Evolutionary conservation across 2,888 invertebrate species (phyloP).

Genomic region (Drosophila mimica): DNA sequence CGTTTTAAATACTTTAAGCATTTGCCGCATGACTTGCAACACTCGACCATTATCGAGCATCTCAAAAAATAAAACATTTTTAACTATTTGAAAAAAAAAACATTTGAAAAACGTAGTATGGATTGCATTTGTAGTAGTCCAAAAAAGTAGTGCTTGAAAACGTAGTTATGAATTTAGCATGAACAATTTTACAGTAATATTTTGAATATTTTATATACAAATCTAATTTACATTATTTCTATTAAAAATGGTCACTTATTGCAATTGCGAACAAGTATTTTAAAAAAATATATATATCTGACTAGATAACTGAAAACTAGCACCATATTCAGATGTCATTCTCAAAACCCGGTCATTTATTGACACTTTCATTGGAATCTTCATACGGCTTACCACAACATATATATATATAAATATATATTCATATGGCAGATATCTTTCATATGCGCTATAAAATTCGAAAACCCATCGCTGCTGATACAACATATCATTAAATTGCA

Average conservation of each 20-base stretch:
- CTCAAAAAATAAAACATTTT: slow-evolving; percentile 19
- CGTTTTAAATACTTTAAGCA: slow-evolving; percentile 59
- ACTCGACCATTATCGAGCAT: slow-evolving; percentile 33
- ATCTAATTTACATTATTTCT: background rate
- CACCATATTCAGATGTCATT: background rate
- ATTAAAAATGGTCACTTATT: slow-evolving; percentile 3
- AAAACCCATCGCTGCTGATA: slow-evolving; percentile 32
- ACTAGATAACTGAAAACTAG: background rate
- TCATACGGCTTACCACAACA: slow-evolving; percentile 25
- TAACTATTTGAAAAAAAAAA: background rate
- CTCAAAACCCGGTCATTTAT: background rate
- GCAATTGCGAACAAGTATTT: background rate
- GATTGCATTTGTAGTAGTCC: slow-evolving; percentile 23
- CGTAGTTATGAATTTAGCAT: slow-evolving; percentile 63
- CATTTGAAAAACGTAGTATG: slow-evolving; percentile 32
- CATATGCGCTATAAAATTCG: slow-evolving; percentile 21
- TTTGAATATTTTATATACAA: slow-evolving; percentile 21
- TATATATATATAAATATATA: background rate
- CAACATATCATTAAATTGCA: slow-evolving; percentile 18
- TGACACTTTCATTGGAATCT: slow-evolving; percentile 6
- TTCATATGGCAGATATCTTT: slow-evolving; percentile 14
- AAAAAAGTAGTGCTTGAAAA: slow-evolving; percentile 50
- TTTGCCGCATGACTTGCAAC: slow-evolving; percentile 51
- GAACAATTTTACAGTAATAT: slow-evolving; percentile 39
- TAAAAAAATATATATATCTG: background rate